A percentile compares a stretch with the other conserved stretches of the same genome.
phyloP scores from a whole-genome alignment of 92 coral and sea anemone species.

The Epizoanthus rinbou region DNA sequence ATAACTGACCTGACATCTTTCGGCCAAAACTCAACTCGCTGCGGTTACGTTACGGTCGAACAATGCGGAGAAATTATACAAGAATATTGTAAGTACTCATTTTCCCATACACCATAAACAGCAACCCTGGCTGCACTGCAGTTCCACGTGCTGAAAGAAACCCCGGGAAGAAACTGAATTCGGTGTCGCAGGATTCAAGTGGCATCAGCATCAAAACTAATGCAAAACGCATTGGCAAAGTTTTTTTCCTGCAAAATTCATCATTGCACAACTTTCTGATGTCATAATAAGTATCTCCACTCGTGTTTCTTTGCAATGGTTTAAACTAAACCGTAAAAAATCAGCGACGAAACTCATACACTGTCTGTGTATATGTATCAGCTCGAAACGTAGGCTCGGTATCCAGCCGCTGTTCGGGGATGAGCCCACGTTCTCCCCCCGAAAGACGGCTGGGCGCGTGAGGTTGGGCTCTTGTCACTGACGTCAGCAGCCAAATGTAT shows the following conservation, averaged over 20 bases:
- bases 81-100: too few relatives aligned
- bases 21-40: too few relatives aligned
- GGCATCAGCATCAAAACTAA: constrained; percentile 10
- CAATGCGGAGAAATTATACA: too few relatives aligned
- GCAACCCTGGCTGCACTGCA: constrained; percentile 27
- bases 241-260: constrained; percentile 17
- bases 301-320: constrained; percentile 22
- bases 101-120: constrained; percentile 23
- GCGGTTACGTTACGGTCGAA: too few relatives aligned
- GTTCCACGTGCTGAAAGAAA: constrained; percentile 25
- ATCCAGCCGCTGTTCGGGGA: too few relatives aligned
- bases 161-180: constrained; percentile 14
- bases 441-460: constrained; percentile 41
- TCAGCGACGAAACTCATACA: neutral
- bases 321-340: neutral
- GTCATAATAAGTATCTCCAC: neutral
- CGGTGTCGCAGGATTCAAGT: constrained; percentile 8
- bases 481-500: constrained; percentile 25
- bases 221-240: constrained; percentile 27
- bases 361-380: too few relatives aligned
- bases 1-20: too few relatives aligned
- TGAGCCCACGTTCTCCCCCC: constrained; percentile 29
- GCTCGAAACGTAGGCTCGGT: too few relatives aligned
- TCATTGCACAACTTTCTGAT: constrained; percentile 21
- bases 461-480: constrained; percentile 31